Conservation (phyloP, 2,888 invertebrate species). For the Latrodectus elegans region DNA sequence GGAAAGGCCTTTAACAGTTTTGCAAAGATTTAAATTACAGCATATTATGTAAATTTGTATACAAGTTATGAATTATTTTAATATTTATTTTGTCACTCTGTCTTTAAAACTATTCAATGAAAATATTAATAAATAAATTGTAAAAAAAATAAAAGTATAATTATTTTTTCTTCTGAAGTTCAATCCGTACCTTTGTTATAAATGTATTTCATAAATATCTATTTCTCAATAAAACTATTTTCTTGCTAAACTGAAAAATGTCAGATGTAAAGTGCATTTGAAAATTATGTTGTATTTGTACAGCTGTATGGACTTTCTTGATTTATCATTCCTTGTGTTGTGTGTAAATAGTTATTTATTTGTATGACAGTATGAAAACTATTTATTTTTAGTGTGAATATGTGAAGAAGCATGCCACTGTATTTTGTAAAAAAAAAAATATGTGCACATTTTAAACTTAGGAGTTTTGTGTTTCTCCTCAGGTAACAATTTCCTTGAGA, state of each 20-base stretch:
- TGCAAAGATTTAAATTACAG: too few species aligned
- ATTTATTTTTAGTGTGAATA: constrained; percentile 66
- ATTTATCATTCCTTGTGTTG: constrained; percentile 52
- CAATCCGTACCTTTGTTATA: background rate
- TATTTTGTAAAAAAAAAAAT: too few species aligned
- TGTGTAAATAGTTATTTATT: constrained; percentile 68
- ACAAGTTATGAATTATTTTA: too few species aligned
- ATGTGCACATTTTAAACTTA: too few species aligned
- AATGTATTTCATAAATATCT: background rate
- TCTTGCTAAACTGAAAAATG: background rate
- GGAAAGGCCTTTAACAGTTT: too few species aligned
- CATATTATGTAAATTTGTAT: too few species aligned
- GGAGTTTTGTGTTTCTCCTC: too few species aligned
- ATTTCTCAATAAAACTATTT: background rate
- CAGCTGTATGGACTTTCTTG: constrained; percentile 3
- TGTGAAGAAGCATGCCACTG: constrained; percentile 5
- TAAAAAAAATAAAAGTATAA: constrained; percentile 5
- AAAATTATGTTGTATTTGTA: background rate
- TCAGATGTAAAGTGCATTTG: background rate
- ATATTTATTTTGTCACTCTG: too few species aligned
- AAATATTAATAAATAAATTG: constrained; percentile 42
- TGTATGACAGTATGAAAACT: constrained; percentile 54
- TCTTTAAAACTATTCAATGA: constrained; percentile 12
- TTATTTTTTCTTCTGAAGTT: background rate
- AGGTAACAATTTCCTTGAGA: too few species aligned